Percentiles rank a stretch among this genome's conserved stretches.
These are phyloP conservation scores for Gonocerus acuteangulatus DNA, from an alignment of 2,888 invertebrate species.

Conservation along the genomic window DNA sequence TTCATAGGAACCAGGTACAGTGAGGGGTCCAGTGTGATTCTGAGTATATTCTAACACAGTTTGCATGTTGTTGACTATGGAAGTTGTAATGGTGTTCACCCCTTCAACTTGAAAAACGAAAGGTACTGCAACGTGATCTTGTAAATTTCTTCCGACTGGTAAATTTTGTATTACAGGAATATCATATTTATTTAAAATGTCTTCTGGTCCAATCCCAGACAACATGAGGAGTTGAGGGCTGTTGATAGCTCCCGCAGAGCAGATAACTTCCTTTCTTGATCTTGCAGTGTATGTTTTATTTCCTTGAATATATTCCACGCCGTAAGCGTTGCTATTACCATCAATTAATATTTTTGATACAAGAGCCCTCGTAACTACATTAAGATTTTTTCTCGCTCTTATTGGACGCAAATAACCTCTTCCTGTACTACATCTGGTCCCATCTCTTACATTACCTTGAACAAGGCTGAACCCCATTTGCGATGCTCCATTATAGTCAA, in stretches of 20 bases:
- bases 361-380: slow-evolving; percentile 41
- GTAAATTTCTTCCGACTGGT: slow-evolving; percentile 43
- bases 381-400: slow-evolving; percentile 42
- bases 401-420: slow-evolving; percentile 43
- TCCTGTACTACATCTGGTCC: slow-evolving; percentile 40
- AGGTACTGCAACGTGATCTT: slow-evolving; percentile 40
- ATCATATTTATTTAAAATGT: slow-evolving; percentile 40
- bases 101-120: slow-evolving; percentile 70
- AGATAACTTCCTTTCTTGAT: slow-evolving; percentile 46
- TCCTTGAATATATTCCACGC: slow-evolving; percentile 64
- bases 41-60: slow-evolving; percentile 13
- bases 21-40: slow-evolving; percentile 24
- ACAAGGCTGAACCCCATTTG: slow-evolving; percentile 44
- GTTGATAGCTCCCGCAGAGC: slow-evolving; percentile 52
- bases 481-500: slow-evolving; percentile 42
- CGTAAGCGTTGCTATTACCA: slow-evolving; percentile 41
- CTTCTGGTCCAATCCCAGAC: slow-evolving; percentile 47
- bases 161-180: slow-evolving; percentile 41
- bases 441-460: slow-evolving; percentile 41
- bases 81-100: slow-evolving; percentile 49
- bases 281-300: slow-evolving; percentile 46
- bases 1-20: slow-evolving; percentile 8
- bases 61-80: not conserved
- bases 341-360: slow-evolving; percentile 12
- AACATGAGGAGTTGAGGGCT: slow-evolving; percentile 52